These are phyloP conservation scores for Eulemur rubriventer DNA, from an alignment of 2,797 vertebrate species.

Conservation along the genomic window DNA sequence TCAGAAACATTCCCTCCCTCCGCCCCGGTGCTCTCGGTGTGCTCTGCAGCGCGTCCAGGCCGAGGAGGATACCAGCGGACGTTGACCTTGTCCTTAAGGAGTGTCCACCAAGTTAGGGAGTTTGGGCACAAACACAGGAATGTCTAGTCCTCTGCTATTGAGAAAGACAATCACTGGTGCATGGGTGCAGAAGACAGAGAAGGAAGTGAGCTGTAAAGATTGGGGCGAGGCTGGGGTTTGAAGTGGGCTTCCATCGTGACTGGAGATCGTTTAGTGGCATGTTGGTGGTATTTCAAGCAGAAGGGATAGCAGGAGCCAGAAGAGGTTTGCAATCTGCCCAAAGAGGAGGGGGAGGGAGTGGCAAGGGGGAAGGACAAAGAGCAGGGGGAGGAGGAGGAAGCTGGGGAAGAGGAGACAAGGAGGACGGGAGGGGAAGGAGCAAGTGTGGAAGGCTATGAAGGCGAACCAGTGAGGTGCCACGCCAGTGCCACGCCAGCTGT, in stretches of 20 bases:
- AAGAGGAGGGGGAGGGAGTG: background rate
- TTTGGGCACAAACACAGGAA: background rate
- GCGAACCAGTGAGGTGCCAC: background rate
- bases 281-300: background rate
- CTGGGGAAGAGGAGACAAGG: background rate
- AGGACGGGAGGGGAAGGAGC: no score
- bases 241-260: background rate
- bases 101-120: background rate
- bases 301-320: background rate
- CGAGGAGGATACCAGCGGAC: accelerated
- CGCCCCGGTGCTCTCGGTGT: accelerated
- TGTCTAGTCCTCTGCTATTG: background rate
- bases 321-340: background rate
- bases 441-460: background rate
- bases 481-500: background rate
- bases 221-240: background rate
- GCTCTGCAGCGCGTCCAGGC: background rate
- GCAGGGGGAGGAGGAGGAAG: background rate
- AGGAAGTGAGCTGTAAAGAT: no score
- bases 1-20: background rate
- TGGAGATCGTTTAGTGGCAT: background rate
- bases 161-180: background rate
- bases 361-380: background rate
- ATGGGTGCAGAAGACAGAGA: background rate
- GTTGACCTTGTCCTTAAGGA: background rate